These are phyloP conservation scores for Macaria liturata DNA, from an alignment of 2,888 invertebrate species.

Conservation along the genomic window DNA sequence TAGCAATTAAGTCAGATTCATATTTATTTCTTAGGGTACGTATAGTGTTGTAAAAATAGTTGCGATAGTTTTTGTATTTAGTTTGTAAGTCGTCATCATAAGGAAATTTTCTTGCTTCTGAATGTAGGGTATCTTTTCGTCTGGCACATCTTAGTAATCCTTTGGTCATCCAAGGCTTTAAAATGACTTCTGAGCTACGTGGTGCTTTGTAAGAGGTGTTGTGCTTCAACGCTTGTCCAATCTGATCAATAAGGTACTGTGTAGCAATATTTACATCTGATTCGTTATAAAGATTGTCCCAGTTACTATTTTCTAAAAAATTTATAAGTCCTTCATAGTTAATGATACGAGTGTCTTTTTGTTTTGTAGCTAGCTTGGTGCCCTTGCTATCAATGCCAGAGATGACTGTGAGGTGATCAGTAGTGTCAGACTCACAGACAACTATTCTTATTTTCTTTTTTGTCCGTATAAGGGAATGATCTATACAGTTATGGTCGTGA, in stretches of 20 bases:
- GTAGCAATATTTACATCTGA: not conserved
- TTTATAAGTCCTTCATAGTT: not conserved
- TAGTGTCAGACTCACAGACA: not conserved
- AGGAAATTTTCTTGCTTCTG: not conserved
- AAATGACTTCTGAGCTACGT: not conserved
- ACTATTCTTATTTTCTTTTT: not conserved
- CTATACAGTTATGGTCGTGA: not conserved
- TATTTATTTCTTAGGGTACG: slow-evolving; percentile 1
- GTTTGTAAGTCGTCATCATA: not conserved
- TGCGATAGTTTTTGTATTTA: slow-evolving; percentile 1
- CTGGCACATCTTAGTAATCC: not conserved
- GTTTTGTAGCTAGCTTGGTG: not conserved
- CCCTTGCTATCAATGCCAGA: not conserved
- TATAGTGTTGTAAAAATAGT: not conserved
- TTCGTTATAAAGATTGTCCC: not conserved
- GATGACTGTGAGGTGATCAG: not conserved
- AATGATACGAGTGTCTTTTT: not conserved
- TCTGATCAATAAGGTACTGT: not conserved
- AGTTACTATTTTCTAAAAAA: not conserved
- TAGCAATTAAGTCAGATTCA: not conserved
- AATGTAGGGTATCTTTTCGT: not conserved
- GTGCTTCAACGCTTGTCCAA: not conserved
- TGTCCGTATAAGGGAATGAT: not conserved
- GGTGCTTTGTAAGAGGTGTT: not conserved
- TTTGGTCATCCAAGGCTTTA: not conserved